Percentiles rank a stretch among this genome's conserved stretches.
Conservation (phyloP, 2,797 vertebrate species). For the Lepus townsendii region DNA sequence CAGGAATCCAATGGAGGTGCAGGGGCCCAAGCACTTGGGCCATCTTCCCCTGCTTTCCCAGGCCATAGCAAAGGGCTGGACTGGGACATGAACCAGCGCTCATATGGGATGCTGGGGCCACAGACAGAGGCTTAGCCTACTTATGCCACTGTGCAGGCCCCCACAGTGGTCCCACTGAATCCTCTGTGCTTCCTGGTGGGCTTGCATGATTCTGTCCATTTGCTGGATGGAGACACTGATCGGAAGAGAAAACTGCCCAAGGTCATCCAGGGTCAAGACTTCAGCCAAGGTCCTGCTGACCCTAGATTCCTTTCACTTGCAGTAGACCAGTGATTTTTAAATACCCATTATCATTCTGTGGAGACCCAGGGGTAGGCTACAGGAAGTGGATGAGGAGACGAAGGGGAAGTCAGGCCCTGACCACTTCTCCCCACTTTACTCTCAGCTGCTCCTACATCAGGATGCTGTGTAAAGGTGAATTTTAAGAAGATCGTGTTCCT, state of each 20-base stretch:
- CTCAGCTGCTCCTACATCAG: not conserved
- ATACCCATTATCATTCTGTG: not conserved
- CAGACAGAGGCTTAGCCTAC: too few species aligned
- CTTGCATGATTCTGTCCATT: not conserved
- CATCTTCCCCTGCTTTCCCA: too few species aligned
- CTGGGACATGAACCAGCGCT: too few species aligned
- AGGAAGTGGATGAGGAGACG: not conserved
- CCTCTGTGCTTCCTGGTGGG: not conserved
- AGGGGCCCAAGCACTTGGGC: too few species aligned
- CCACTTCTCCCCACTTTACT: not conserved
- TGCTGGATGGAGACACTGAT: not conserved
- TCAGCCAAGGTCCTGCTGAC: not conserved
- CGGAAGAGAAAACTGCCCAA: not conserved
- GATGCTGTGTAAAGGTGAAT: not conserved
- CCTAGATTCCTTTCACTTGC: not conserved
- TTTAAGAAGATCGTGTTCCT: not conserved
- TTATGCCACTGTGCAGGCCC: too few species aligned
- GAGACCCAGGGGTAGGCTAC: not conserved
- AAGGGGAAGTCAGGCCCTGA: not conserved
- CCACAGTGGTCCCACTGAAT: not conserved
- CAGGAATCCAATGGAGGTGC: too few species aligned
- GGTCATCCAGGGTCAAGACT: not conserved
- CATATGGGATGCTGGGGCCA: too few species aligned
- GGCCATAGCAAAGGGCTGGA: too few species aligned
- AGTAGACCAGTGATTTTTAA: not conserved